A percentile compares a stretch with the other conserved stretches of the same genome.
Evolutionary conservation across 2,113 vertebrate genomes (phyloP).

Genomic region (Poeciliopsis prolifica): DNA sequence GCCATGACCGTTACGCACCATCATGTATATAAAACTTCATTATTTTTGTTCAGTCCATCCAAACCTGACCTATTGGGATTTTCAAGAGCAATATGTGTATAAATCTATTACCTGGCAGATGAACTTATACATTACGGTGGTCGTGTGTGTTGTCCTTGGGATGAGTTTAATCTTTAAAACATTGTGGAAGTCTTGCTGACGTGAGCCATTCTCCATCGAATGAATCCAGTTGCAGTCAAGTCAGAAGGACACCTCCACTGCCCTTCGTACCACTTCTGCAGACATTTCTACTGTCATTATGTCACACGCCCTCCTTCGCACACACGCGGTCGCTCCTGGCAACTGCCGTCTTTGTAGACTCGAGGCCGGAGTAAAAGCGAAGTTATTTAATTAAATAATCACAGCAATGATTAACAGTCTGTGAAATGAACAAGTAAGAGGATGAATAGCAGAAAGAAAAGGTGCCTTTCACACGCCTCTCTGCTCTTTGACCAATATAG

Average conservation of each 20-base stretch:
- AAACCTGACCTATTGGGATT: neutral
- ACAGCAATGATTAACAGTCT: conserved; percentile 65
- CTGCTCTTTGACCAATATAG: conserved; percentile 43
- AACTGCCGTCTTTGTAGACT: conserved; percentile 29
- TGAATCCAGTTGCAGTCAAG: conserved; percentile 83
- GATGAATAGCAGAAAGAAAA: conserved; percentile 50
- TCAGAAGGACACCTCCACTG: conserved; percentile 43
- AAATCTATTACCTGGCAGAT: conserved; percentile 76
- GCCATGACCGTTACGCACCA: too few relatives aligned
- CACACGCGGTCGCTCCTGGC: conserved; percentile 39
- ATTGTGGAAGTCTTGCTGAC: conserved; percentile 83
- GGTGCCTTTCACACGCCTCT: conserved; percentile 54
- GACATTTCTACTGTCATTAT: conserved; percentile 30
- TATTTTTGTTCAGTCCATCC: too few relatives aligned
- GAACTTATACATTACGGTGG: conserved; percentile 56
- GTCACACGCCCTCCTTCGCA: conserved; percentile 21
- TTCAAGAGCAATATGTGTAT: conserved; percentile 10
- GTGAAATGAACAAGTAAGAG: conserved; percentile 69
- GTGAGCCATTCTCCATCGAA: conserved; percentile 74
- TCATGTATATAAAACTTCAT: too few relatives aligned
- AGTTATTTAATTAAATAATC: conserved; percentile 69
- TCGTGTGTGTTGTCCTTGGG: conserved; percentile 47
- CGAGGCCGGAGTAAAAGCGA: conserved; percentile 21
- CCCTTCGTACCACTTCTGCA: conserved; percentile 25
- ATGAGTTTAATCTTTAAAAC: conserved; percentile 85